These are phyloP conservation scores for Caenorhabditis doughertyi DNA, from an alignment of 2,888 invertebrate genomes.

Conservation along the genomic window DNA sequence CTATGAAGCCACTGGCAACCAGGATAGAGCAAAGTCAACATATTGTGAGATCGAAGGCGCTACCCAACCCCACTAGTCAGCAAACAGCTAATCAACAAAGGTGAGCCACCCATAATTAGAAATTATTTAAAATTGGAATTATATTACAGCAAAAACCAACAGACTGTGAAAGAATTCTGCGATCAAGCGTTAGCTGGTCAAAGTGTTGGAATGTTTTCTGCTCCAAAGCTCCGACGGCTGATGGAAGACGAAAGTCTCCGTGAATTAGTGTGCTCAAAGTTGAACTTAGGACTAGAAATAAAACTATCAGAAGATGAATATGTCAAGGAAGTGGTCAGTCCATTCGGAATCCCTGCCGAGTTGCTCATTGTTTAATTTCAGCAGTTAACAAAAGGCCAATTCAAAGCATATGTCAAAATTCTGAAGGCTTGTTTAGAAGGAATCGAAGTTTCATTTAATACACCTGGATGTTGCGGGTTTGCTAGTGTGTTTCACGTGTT, in stretches of 20 bases:
- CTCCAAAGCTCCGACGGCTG: constrained; percentile 85
- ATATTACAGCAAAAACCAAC: constrained; percentile 83
- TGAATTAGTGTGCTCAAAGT: constrained; percentile 94
- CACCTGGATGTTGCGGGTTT: constrained; percentile 95
- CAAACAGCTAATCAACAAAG: constrained; percentile 79
- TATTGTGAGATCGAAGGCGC: constrained; percentile 73
- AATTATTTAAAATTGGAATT: too few relatives aligned
- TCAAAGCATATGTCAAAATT: constrained; percentile 97
- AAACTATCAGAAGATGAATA: constrained; percentile 95
- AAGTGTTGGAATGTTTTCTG: constrained; percentile 96
- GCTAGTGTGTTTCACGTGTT: constrained; percentile 94
- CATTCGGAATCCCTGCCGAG: background rate
- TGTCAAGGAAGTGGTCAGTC: constrained; percentile 95
- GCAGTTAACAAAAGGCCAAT: constrained; percentile 93
- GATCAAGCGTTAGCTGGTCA: constrained; percentile 90
- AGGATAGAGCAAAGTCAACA: constrained; percentile 81
- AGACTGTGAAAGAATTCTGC: constrained; percentile 82
- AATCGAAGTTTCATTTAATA: constrained; percentile 86
- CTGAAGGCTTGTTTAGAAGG: constrained; percentile 93
- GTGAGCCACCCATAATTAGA: constrained; percentile 44
- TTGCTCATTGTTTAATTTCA: constrained; percentile 83
- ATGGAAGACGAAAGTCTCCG: constrained; percentile 99
- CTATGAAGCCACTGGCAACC: constrained; percentile 80
- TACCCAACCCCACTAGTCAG: constrained; percentile 68
- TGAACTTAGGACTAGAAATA: constrained; percentile 94